phyloP scores from a whole-genome alignment of 2,888 invertebrate genomes.

The Notodonta ziczac region DNA sequence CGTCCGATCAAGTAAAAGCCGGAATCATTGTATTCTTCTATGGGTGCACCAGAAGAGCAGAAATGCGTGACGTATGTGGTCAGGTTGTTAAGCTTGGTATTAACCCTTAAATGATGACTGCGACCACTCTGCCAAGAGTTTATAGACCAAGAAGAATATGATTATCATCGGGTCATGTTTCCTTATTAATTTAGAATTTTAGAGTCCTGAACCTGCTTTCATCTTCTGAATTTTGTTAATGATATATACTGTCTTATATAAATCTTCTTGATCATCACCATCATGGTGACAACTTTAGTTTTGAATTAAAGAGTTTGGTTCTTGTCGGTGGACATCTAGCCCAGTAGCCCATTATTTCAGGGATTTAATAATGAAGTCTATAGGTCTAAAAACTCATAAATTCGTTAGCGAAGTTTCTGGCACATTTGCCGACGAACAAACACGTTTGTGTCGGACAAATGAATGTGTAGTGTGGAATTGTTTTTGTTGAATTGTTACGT shows the following conservation, averaged over 20 bases:
- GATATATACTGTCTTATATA: no score
- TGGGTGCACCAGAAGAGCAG: not conserved
- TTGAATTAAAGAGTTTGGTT: no score
- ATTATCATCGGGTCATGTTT: no score
- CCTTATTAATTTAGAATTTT: no score
- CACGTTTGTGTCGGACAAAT: not conserved
- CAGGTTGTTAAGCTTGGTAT: not conserved
- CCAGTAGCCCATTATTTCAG: no score
- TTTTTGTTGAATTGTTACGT: slow-evolving; percentile 4
- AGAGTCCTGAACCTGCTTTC: no score
- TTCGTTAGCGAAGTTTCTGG: not conserved
- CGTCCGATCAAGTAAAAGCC: not conserved
- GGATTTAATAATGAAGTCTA: no score
- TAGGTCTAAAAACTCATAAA: not conserved
- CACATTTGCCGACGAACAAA: not conserved
- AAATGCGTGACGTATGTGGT: not conserved
- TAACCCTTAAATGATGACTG: not conserved
- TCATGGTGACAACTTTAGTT: no score
- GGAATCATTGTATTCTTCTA: not conserved
- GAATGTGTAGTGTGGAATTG: not conserved
- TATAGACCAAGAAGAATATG: no score
- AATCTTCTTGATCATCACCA: no score
- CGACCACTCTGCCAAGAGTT: not conserved
- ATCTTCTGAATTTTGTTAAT: no score
- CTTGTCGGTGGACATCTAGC: no score